phyloP scores from a whole-genome alignment of 2,113 vertebrate species.

The Cyanistes caeruleus region DNA sequence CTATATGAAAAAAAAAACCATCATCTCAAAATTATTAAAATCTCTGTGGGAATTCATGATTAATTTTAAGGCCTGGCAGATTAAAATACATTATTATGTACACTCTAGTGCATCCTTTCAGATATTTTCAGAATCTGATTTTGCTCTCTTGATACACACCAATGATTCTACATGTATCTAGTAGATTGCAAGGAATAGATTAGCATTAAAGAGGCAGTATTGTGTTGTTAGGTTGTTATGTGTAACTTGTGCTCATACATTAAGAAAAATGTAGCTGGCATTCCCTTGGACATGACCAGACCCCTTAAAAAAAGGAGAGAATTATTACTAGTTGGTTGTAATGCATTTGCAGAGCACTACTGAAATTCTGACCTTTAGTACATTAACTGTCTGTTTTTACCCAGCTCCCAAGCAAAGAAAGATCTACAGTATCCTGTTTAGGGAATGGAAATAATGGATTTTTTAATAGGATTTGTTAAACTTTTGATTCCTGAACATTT shows the following conservation, averaged over 20 bases:
- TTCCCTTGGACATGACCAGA: slow-evolving; percentile 81
- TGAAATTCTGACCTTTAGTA: slow-evolving; percentile 79
- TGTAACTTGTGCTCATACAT: slow-evolving; percentile 89
- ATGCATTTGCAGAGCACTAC: slow-evolving; percentile 68
- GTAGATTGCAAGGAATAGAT: slow-evolving; percentile 91
- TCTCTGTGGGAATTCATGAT: slow-evolving; percentile 91
- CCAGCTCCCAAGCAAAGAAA: slow-evolving; percentile 53
- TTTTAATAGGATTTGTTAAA: slow-evolving; percentile 61
- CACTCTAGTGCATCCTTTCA: slow-evolving; percentile 89
- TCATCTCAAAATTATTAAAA: slow-evolving; percentile 90
- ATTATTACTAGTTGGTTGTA: slow-evolving; percentile 75
- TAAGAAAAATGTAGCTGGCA: slow-evolving; percentile 87
- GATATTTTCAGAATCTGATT: slow-evolving; percentile 91
- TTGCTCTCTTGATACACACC: slow-evolving; percentile 89
- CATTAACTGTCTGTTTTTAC: slow-evolving; percentile 66
- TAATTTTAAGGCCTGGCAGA: slow-evolving; percentile 91
- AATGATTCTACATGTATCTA: slow-evolving; percentile 89
- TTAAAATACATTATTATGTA: slow-evolving; percentile 92
- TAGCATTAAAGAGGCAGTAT: slow-evolving; percentile 89
- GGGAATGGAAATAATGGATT: slow-evolving; percentile 47
- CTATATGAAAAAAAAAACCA: slow-evolving; percentile 68
- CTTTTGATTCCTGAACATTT: neutral
- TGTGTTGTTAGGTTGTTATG: slow-evolving; percentile 88
- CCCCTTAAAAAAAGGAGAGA: slow-evolving; percentile 77
- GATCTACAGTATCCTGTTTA: slow-evolving; percentile 29